Percentiles rank a stretch among this genome's conserved stretches.
Evolutionary conservation across 2,888 invertebrate genomes (phyloP).

Genomic region (Drosophila nr. fundita): DNA sequence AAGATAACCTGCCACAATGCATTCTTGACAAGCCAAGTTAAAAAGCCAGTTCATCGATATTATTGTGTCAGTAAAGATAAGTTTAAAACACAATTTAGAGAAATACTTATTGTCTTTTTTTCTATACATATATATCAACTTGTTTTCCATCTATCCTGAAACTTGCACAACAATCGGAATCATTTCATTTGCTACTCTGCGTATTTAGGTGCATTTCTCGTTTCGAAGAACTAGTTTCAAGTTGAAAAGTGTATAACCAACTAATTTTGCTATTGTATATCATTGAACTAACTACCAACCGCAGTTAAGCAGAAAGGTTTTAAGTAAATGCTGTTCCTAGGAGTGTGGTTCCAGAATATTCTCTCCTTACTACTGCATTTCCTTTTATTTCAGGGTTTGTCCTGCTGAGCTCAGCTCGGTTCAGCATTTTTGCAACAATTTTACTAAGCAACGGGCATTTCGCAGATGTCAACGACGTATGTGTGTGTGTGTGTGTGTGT

Average conservation of each 20-base stretch:
- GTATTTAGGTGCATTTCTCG: not conserved
- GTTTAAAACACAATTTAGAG: not conserved
- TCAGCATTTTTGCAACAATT: conserved; percentile 41
- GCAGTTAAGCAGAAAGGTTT: not conserved
- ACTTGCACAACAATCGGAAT: not conserved
- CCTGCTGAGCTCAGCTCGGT: conserved; percentile 9
- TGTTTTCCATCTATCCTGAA: not conserved
- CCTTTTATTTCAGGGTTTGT: conserved; percentile 9
- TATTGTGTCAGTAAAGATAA: not conserved
- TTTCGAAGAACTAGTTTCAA: not conserved
- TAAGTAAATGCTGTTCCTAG: not conserved
- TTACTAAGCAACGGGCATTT: conserved; percentile 47
- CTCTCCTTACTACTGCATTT: too few relatives aligned
- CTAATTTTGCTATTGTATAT: not conserved
- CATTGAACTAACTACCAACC: not conserved
- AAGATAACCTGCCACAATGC: not conserved
- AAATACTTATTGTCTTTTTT: not conserved
- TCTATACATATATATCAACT: not conserved
- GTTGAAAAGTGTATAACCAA: not conserved
- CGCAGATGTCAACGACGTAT: not conserved
- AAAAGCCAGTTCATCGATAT: not conserved
- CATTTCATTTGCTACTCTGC: not conserved
- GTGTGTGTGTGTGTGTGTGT: not conserved
- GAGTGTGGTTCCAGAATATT: not conserved
- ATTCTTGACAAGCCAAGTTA: not conserved